Evolutionary conservation across 2,113 vertebrate genomes (phyloP).

Genomic region (Spea bombifrons): DNA sequence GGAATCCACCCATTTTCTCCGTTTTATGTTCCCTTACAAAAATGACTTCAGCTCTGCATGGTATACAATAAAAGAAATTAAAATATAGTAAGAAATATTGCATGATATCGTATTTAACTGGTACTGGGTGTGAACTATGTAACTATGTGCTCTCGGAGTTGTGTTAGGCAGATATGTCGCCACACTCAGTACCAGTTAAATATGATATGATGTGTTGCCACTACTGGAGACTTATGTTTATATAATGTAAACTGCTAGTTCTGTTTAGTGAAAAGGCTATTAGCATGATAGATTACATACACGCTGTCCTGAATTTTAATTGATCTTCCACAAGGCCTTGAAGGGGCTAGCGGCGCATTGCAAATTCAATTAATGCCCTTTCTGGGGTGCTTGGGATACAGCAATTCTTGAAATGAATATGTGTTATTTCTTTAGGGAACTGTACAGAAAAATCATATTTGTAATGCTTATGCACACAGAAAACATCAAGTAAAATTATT

Average conservation of each 20-base stretch:
- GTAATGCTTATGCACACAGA: constrained; percentile 23
- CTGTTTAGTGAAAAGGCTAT: constrained; percentile 25
- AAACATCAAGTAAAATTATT: constrained; percentile 10
- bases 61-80: too few species aligned
- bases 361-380: constrained; percentile 42
- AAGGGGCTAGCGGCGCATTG: constrained; percentile 25
- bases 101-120: too few species aligned
- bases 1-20: too few species aligned
- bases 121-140: too few species aligned
- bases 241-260: constrained; percentile 12
- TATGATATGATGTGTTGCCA: not conserved
- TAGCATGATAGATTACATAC: constrained; percentile 38
- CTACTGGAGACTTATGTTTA: not conserved
- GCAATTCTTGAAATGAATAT: constrained; percentile 39
- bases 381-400: constrained; percentile 16
- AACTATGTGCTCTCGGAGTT: too few species aligned
- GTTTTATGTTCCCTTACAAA: too few species aligned
- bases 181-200: too few species aligned
- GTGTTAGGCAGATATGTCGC: too few species aligned
- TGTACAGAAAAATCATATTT: not conserved
- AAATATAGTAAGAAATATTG: too few species aligned
- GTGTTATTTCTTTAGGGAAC: constrained; percentile 23
- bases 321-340: constrained; percentile 29
- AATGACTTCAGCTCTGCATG: too few species aligned
- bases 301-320: constrained; percentile 34